Evolutionary conservation across 2,797 vertebrate genomes (phyloP).

Genomic region (Alectoris magna): DNA sequence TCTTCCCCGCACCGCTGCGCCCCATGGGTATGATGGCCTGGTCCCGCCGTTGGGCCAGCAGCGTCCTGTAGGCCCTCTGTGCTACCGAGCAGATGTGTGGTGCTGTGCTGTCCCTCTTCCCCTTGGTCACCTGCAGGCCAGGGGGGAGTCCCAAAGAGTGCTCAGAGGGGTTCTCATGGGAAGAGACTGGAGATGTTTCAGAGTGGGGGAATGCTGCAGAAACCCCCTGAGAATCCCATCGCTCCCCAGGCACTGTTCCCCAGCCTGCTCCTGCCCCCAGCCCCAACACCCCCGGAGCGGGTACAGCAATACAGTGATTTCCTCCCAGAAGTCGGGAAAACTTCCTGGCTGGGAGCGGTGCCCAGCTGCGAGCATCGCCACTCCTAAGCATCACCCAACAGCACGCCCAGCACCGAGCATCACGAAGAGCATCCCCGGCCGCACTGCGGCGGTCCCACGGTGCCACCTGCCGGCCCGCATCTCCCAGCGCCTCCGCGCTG

Average conservation of each 20-base stretch:
- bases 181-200: rapidly evolving
- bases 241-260: not conserved
- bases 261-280: not conserved
- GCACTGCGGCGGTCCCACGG: not conserved
- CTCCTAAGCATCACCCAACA: not conserved
- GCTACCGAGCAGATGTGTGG: slow-evolving; percentile 84
- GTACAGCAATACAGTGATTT: not conserved
- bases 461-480: slow-evolving; percentile 69
- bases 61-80: slow-evolving; percentile 84
- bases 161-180: not conserved
- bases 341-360: rapidly evolving
- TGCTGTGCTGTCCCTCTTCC: slow-evolving; percentile 69
- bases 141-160: not conserved
- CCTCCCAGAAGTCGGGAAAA: not conserved
- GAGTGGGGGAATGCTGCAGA: rapidly evolving
- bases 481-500: not conserved
- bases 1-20: slow-evolving; percentile 89
- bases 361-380: not conserved
- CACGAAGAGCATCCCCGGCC: not conserved
- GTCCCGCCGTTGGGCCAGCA: slow-evolving; percentile 85
- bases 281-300: rapidly evolving
- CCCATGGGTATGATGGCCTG: slow-evolving; percentile 90
- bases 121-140: slow-evolving; percentile 39
- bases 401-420: not conserved
- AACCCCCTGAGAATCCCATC: rapidly evolving